Conservation (phyloP, 2,888 invertebrate species). For the Ennomos quercinarius region DNA sequence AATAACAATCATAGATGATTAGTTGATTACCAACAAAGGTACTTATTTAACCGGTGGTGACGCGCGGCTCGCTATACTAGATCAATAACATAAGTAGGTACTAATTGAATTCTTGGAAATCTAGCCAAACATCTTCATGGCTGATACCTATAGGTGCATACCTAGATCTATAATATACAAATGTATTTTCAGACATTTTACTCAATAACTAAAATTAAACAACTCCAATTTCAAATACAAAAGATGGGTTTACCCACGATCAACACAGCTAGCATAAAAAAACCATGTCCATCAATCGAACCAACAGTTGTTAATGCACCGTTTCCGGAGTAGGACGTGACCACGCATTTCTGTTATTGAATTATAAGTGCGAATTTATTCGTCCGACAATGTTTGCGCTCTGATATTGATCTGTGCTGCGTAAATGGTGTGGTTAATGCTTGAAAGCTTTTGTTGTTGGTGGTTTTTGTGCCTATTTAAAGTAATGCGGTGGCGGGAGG, state of each 20-base stretch:
- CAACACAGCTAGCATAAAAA: constrained; percentile 12
- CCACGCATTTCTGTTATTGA: constrained; percentile 51
- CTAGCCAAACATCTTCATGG: no score
- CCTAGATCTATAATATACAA: no score
- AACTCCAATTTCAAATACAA: not conserved
- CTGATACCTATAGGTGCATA: no score
- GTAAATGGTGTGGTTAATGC: constrained; percentile 38
- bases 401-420: constrained; percentile 40
- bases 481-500: constrained; percentile 7
- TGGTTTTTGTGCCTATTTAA: constrained; percentile 16
- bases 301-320: constrained; percentile 12
- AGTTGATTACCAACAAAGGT: no score
- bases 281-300: constrained; percentile 10
- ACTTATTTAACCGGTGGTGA: no score
- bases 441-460: constrained; percentile 40
- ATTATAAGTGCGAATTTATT: constrained; percentile 49
- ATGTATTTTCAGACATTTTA: no score
- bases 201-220: no score
- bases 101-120: no score
- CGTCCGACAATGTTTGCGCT: constrained; percentile 38
- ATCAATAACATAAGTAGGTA: no score
- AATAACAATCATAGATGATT: no score
- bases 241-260: constrained; percentile 4
- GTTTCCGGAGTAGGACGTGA: constrained; percentile 41
- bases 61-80: no score